phyloP scores from a whole-genome alignment of 2,113 vertebrate genomes.

The Urocolius indicus region DNA sequence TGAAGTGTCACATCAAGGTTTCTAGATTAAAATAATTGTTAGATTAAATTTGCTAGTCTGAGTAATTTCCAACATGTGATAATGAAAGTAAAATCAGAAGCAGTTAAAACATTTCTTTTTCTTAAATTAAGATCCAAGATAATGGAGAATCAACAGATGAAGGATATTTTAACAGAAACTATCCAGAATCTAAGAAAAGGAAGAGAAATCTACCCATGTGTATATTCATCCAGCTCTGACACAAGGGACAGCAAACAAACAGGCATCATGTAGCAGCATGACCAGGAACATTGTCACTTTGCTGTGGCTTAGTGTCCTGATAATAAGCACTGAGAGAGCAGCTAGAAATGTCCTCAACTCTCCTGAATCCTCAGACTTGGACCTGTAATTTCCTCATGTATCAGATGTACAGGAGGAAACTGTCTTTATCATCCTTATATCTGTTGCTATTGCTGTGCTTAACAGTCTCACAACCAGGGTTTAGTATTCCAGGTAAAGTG shows the following conservation, averaged over 20 bases:
- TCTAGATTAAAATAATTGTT: not conserved
- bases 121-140: not conserved
- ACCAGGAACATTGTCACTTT: not conserved
- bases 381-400: not conserved
- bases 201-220: not conserved
- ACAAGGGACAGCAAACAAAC: not conserved
- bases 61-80: not conserved
- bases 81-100: not conserved
- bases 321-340: not conserved
- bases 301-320: not conserved
- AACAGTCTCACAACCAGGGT: not conserved
- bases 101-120: not conserved
- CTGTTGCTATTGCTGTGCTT: not conserved
- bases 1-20: not conserved
- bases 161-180: not conserved
- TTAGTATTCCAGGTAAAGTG: conserved; percentile 16
- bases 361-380: not conserved
- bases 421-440: not conserved
- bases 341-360: rapidly evolving
- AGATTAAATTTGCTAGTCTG: not conserved
- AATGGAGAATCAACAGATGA: not conserved
- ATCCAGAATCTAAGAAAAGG: not conserved
- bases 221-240: not conserved
- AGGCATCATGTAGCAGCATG: not conserved
- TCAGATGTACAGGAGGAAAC: not conserved